Conservation (phyloP, 2,888 invertebrate species). For the Loripinus fragilis region DNA sequence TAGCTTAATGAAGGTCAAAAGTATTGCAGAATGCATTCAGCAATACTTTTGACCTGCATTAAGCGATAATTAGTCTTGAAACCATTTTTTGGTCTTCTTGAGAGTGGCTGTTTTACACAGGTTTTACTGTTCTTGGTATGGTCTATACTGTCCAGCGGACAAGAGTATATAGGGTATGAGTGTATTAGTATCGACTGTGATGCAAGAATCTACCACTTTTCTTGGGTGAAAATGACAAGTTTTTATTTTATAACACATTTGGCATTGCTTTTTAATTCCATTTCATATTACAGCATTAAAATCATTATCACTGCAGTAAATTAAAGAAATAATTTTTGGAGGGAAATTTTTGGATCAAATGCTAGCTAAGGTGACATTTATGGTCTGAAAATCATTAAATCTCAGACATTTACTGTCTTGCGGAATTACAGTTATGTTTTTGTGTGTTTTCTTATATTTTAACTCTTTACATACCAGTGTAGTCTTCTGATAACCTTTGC, state of each 20-base stretch:
- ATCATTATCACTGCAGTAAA: constrained; percentile 10
- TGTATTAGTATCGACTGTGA: too few relatives aligned
- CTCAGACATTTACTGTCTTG: background rate
- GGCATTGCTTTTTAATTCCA: constrained; percentile 3
- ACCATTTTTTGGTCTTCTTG: too few relatives aligned
- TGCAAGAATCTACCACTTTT: too few relatives aligned
- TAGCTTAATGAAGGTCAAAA: too few relatives aligned
- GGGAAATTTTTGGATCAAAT: background rate
- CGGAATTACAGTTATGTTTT: constrained; percentile 11
- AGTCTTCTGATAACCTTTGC: too few relatives aligned
- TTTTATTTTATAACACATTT: constrained; percentile 1
- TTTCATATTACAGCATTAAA: constrained; percentile 12
- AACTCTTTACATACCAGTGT: background rate
- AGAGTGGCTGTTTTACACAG: too few relatives aligned
- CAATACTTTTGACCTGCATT: too few relatives aligned
- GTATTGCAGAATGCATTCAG: too few relatives aligned
- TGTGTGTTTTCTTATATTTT: constrained; percentile 12
- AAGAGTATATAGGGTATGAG: too few relatives aligned
- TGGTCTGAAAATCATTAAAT: background rate
- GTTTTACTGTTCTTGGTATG: too few relatives aligned
- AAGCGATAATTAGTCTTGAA: too few relatives aligned
- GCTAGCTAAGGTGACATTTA: constrained; percentile 13
- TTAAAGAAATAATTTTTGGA: constrained; percentile 10
- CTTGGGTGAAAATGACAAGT: constrained; percentile 19
- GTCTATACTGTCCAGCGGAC: too few relatives aligned